A percentile compares a stretch with the other conserved stretches of the same genome.
Evolutionary conservation across 2,888 invertebrate species (phyloP).

Genomic region (Agrilus mali): DNA sequence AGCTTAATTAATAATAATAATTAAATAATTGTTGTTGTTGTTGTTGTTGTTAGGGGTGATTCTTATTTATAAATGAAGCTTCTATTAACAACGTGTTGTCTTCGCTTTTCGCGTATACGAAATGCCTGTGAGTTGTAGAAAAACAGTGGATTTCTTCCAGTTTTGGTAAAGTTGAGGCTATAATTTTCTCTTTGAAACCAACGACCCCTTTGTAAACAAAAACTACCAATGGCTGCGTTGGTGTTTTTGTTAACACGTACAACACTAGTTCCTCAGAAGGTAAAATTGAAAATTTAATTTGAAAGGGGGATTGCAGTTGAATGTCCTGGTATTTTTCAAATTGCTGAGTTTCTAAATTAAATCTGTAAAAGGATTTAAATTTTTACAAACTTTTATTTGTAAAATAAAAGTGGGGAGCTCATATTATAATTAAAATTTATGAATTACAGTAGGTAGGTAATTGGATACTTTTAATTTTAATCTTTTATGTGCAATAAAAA

Average conservation of each 20-base stretch:
- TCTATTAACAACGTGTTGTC: constrained; percentile 21
- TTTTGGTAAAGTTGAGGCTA: constrained; percentile 15
- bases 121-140: constrained; percentile 20
- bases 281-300: constrained; percentile 31
- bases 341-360: constrained; percentile 14
- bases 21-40: too few relatives aligned
- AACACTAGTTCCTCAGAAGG: constrained; percentile 34
- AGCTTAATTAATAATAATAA: too few relatives aligned
- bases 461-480: too few relatives aligned
- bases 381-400: too few relatives aligned
- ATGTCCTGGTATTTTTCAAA: constrained; percentile 31
- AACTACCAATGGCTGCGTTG: constrained; percentile 29
- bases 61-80: constrained; percentile 24
- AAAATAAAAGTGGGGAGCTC: too few relatives aligned
- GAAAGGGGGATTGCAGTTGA: constrained; percentile 24
- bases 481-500: too few relatives aligned
- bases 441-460: too few relatives aligned
- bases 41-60: constrained; percentile 1
- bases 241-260: constrained; percentile 29
- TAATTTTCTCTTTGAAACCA: constrained; percentile 27
- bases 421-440: too few relatives aligned
- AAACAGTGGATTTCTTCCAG: constrained; percentile 18
- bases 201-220: constrained; percentile 34
- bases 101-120: constrained; percentile 20
- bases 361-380: constrained; percentile 20